Percentiles rank a stretch among this genome's conserved stretches.
These are phyloP conservation scores for Mesochorus sp. DNA, from an alignment of 2,888 invertebrate genomes.

Conservation along the genomic window DNA sequence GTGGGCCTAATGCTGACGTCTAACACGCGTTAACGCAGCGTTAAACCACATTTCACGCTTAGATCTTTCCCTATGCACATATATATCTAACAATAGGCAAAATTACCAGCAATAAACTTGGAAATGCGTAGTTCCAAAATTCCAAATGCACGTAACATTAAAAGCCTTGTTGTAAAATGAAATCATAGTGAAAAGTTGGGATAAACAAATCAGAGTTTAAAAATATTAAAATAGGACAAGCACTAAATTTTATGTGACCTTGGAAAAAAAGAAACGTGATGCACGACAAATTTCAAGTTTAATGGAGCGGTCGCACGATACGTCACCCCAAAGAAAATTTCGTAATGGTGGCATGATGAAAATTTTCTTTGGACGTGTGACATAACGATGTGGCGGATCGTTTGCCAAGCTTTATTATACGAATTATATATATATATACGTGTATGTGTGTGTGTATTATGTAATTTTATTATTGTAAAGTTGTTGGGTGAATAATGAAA, in stretches of 20 bases:
- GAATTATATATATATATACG: no score
- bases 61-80: neutral
- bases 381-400: conserved; percentile 64
- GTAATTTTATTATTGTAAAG: conserved; percentile 73
- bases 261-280: conserved; percentile 7
- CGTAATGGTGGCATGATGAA: conserved; percentile 55
- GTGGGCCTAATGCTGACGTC: conserved; percentile 6
- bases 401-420: conserved; percentile 72
- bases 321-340: conserved; percentile 47
- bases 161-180: neutral
- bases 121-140: neutral
- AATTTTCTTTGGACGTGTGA: conserved; percentile 63
- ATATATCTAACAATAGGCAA: conserved; percentile 7
- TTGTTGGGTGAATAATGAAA: conserved; percentile 26
- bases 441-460: conserved; percentile 58
- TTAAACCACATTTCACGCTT: conserved; percentile 1
- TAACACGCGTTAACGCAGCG: conserved; percentile 32
- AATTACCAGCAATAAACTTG: neutral
- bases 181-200: neutral
- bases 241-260: neutral
- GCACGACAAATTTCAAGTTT: conserved; percentile 48
- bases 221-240: neutral
- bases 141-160: neutral
- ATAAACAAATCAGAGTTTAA: no score
- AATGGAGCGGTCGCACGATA: conserved; percentile 53